Evolutionary conservation across 2,113 vertebrate species (phyloP).

Genomic region (Microcebus tavaratra): DNA sequence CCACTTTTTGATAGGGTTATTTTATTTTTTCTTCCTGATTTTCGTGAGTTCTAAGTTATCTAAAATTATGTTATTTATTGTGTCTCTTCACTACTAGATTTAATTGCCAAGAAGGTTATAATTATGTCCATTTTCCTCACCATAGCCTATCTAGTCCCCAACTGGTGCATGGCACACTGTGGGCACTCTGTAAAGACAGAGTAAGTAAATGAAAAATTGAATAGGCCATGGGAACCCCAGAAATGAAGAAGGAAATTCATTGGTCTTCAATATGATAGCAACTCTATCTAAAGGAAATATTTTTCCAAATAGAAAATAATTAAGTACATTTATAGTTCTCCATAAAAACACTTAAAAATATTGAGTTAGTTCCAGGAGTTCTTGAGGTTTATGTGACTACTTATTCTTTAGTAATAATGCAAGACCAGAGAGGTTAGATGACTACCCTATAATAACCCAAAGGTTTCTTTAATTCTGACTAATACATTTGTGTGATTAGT

Average conservation of each 20-base stretch:
- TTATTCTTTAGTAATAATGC: not conserved
- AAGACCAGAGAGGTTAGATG: not conserved
- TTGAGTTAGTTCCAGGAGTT: not conserved
- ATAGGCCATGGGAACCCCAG: not conserved
- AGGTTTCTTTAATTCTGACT: not conserved
- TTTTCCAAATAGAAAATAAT: not conserved
- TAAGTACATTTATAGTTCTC: not conserved
- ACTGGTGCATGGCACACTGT: not conserved
- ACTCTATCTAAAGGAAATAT: not conserved
- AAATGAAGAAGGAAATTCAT: not conserved
- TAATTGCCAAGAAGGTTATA: not conserved
- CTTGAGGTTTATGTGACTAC: not conserved
- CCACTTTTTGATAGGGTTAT: no score
- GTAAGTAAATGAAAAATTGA: not conserved
- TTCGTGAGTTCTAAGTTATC: not conserved
- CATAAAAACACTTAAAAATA: not conserved
- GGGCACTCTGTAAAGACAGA: not conserved
- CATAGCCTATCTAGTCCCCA: not conserved
- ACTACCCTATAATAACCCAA: not conserved
- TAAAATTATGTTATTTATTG: not conserved
- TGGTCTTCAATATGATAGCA: not conserved
- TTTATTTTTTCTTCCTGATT: no score
- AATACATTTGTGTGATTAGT: not conserved
- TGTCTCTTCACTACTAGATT: not conserved
- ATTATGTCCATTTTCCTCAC: not conserved